Conservation (phyloP, 64 coral and sea anemone species). For the Stylophora pistillata region DNA sequence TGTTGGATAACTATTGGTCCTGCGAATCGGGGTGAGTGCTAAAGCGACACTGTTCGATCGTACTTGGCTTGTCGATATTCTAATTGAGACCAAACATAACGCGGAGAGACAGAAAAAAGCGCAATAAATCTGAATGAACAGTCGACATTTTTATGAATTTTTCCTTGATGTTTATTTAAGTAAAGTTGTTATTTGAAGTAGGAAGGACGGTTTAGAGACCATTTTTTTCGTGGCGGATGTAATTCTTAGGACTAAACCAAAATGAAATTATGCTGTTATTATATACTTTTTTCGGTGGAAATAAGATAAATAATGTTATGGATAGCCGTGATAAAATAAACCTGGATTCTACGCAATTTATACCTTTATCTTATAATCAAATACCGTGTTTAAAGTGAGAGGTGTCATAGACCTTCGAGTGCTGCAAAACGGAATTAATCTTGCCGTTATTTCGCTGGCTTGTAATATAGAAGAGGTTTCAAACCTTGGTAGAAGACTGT, state of each 20-base stretch:
- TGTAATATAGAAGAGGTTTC: not conserved
- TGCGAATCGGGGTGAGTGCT: not conserved
- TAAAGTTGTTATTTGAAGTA: not conserved
- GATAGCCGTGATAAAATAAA: not conserved
- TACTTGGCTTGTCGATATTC: not conserved
- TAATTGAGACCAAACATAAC: not conserved
- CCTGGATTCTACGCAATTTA: not conserved
- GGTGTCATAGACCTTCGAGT: slow-evolving; percentile 3
- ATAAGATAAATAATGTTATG: not conserved
- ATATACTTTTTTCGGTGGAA: not conserved
- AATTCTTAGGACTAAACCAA: not conserved
- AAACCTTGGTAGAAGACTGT: not conserved
- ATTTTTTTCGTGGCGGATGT: not conserved
- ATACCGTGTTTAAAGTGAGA: not conserved
- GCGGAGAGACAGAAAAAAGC: not conserved
- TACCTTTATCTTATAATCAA: not conserved
- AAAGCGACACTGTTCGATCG: not conserved
- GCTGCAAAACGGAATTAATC: not conserved
- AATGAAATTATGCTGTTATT: too few relatives aligned
- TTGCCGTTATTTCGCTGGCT: not conserved
- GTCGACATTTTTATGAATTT: not conserved
- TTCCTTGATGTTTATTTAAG: slow-evolving; percentile 9
- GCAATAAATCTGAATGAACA: not conserved
- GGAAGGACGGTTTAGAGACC: not conserved
- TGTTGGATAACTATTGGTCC: not conserved